Conservation (phyloP, 2,797 vertebrate species). For the Nyctalus aviator region DNA sequence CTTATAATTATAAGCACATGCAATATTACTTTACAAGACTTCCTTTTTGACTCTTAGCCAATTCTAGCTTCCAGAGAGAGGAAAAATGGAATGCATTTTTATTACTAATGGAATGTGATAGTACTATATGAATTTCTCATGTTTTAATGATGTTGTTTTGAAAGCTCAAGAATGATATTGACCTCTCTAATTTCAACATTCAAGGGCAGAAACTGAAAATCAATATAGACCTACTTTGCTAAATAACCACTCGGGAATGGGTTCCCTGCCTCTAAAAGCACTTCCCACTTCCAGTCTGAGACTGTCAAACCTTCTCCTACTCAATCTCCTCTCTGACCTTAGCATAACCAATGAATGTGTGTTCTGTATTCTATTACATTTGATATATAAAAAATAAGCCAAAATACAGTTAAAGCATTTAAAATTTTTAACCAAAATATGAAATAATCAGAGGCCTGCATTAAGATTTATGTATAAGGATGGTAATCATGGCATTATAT, state of each 20-base stretch:
- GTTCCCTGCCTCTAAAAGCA: constrained; percentile 36
- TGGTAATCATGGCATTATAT: background rate
- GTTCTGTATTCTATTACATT: background rate
- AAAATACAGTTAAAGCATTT: background rate
- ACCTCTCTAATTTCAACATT: constrained; percentile 62
- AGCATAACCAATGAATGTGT: background rate
- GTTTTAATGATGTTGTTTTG: constrained; percentile 71
- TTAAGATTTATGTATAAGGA: background rate
- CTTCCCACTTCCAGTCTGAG: background rate
- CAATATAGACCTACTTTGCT: constrained; percentile 52
- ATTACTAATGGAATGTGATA: constrained; percentile 62
- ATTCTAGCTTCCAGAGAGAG: constrained; percentile 39
- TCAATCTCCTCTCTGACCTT: background rate
- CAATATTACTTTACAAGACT: constrained; percentile 21
- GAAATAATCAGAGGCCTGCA: constrained; percentile 14
- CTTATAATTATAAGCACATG: background rate
- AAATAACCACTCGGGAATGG: background rate
- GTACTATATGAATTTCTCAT: constrained; percentile 48
- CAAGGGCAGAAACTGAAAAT: constrained; percentile 60
- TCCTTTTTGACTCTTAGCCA: constrained; percentile 44
- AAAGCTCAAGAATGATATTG: constrained; percentile 57
- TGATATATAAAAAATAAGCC: background rate
- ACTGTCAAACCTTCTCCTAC: background rate
- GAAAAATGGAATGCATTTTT: constrained; percentile 62
- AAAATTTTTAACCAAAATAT: constrained; percentile 44